Evolutionary conservation across 1,140 invertebrate species (phyloP), one percentile per base, ranked within the genome.

Genomic region (Lepidurus arcticus): DNA sequence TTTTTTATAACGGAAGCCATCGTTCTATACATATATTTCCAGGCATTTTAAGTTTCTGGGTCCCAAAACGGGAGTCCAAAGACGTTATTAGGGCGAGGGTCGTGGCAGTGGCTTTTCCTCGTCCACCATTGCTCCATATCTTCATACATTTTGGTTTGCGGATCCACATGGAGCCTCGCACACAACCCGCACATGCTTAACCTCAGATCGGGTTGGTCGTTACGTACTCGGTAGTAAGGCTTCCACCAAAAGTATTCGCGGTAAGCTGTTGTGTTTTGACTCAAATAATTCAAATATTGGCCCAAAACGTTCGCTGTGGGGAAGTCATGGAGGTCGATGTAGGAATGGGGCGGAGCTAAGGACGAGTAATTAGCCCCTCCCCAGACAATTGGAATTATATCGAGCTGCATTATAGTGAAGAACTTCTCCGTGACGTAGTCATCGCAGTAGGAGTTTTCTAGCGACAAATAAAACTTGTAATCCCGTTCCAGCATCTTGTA

Each of bases 191-290:
- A 80, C 76, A 80, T 74, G 10, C 65, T 43, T 42, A 78, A 42
- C 44, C 44, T 53, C 1, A 77, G 42, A 42, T 77, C 73, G 13
- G 44, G 53, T 42, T 43, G 43, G 24, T 78, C 44, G 43, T 77
- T 80, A 24, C 76, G 16, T 1, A 80, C 78, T 73, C 78, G 42
- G 24, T 79, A 80, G 16, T 76, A 45, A 6, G 21, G 44, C 53
- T 84, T 86, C 86, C 85, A 86, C 78, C 76, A 53, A 79, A 86
- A 87, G 79, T 86, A 87, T 78, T 84, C 81, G 76, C 85, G 85
- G 81, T 86, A 86, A 7, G 82, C 78, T 13, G 74, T 45, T 76
- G 13, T n/a, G 21, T 74, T 87, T 84, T 77, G 80, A 76, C 76
- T 85, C 85, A 42, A 87, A 78, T 13, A 79, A 42, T 73, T 42